Percentiles rank a stretch among this genome's conserved stretches.
phyloP scores from a whole-genome alignment of 1,140 invertebrate genomes.

The Lordiphosa mommai region DNA sequence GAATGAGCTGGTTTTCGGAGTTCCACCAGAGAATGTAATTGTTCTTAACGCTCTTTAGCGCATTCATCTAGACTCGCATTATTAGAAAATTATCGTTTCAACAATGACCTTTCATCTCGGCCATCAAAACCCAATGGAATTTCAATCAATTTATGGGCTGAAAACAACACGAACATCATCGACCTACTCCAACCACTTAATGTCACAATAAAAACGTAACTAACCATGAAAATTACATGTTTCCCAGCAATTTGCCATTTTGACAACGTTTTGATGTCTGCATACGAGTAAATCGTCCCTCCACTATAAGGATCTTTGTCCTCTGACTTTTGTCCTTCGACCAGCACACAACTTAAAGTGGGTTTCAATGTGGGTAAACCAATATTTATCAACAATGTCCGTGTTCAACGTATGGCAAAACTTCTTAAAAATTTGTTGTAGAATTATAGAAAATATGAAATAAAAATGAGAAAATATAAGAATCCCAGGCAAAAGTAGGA shows the following conservation, averaged over 20 bases:
- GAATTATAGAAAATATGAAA: slow-evolving; percentile 67
- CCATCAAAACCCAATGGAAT: slow-evolving; percentile 38
- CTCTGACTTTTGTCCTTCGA: slow-evolving; percentile 40
- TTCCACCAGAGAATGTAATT: no score
- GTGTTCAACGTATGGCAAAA: slow-evolving; percentile 62
- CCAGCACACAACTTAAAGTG: not conserved
- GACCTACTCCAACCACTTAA: slow-evolving; percentile 58
- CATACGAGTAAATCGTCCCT: slow-evolving; percentile 25
- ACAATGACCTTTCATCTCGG: slow-evolving; percentile 51
- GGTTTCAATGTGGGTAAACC: slow-evolving; percentile 37
- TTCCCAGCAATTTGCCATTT: slow-evolving; percentile 73
- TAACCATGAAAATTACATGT: slow-evolving; percentile 78
- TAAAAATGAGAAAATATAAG: slow-evolving; percentile 39
- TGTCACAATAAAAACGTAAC: slow-evolving; percentile 78
- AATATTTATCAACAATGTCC: slow-evolving; percentile 75
- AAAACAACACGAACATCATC: slow-evolving; percentile 25
- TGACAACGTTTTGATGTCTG: slow-evolving; percentile 58
- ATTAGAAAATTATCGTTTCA: slow-evolving; percentile 37
- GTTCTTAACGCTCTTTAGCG: slow-evolving; percentile 38
- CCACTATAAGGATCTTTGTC: not conserved
- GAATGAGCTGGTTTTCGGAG: slow-evolving; percentile 15
- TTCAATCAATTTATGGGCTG: slow-evolving; percentile 67
- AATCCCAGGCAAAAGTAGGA: slow-evolving; percentile 14
- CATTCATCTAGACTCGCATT: slow-evolving; percentile 19
- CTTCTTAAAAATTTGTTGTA: slow-evolving; percentile 63